Conservation (phyloP, 1,140 invertebrate genomes). For the Saccostrea cuccullata region DNA sequence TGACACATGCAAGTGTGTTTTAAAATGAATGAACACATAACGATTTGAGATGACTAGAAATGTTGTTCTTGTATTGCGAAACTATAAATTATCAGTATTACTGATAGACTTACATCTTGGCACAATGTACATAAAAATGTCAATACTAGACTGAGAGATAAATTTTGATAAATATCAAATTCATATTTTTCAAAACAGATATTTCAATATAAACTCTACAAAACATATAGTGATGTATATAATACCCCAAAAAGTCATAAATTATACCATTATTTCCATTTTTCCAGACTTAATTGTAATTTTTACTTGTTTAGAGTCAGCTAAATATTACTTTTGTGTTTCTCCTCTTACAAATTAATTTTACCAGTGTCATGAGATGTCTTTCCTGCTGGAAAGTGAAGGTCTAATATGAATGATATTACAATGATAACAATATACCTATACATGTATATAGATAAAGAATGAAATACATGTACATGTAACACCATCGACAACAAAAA, state of each 20-base stretch:
- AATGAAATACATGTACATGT: not conserved
- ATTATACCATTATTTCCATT: not conserved
- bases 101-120: not conserved
- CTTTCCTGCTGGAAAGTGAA: not conserved
- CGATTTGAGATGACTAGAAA: slow-evolving; percentile 14
- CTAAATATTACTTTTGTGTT: not conserved
- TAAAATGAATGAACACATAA: not conserved
- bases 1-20: not conserved
- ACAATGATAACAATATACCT: slow-evolving; percentile 30
- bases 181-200: not conserved
- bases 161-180: not conserved
- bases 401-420: not conserved
- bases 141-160: not conserved
- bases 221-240: not conserved
- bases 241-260: not conserved
- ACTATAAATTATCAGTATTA: not conserved
- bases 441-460: slow-evolving; percentile 8
- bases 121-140: not conserved
- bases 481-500: slow-evolving; percentile 15
- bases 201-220: not conserved
- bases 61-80: not conserved
- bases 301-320: not conserved
- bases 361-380: not conserved
- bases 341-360: not conserved
- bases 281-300: not conserved